Evolutionary conservation across 2,888 invertebrate species (phyloP).

Genomic region (Andrena dorsata): DNA sequence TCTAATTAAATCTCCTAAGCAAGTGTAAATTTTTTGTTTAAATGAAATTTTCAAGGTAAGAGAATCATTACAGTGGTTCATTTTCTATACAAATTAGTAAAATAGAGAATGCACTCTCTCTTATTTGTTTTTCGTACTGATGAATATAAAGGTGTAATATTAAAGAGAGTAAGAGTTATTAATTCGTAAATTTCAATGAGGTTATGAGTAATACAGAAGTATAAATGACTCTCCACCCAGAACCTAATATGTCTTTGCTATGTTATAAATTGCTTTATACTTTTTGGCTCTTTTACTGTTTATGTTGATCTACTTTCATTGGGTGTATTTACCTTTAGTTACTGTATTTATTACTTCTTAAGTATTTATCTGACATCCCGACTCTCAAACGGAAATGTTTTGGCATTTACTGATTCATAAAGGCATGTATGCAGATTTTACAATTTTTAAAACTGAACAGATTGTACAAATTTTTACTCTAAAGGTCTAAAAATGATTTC

Average conservation of each 20-base stretch:
- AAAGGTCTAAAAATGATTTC: background rate
- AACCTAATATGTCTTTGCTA: slow-evolving; percentile 61
- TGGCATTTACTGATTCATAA: slow-evolving; percentile 43
- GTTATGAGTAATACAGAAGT: slow-evolving; percentile 40
- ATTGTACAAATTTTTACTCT: slow-evolving; percentile 19
- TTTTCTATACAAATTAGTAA: slow-evolving; percentile 24
- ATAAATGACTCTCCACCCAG: slow-evolving; percentile 71
- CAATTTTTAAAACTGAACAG: slow-evolving; percentile 28
- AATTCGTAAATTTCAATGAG: slow-evolving; percentile 21
- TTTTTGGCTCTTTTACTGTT: slow-evolving; percentile 56
- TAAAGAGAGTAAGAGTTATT: slow-evolving; percentile 23
- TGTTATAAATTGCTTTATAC: slow-evolving; percentile 68
- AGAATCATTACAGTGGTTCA: slow-evolving; percentile 16
- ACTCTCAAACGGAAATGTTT: slow-evolving; percentile 65
- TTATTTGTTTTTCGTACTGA: slow-evolving; percentile 22
- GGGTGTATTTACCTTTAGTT: slow-evolving; percentile 65
- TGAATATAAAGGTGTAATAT: slow-evolving; percentile 8
- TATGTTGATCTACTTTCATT: slow-evolving; percentile 66
- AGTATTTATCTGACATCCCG: slow-evolving; percentile 76
- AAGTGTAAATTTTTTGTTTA: slow-evolving; percentile 31
- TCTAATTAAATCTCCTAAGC: slow-evolving; percentile 26
- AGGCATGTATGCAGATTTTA: slow-evolving; percentile 14
- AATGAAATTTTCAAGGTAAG: slow-evolving; percentile 51
- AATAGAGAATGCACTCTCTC: slow-evolving; percentile 62
- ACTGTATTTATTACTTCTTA: slow-evolving; percentile 62